Base-by-base conservation (phyloP, 2,888 invertebrate species). In the Pyrgus malvae region DNA sequence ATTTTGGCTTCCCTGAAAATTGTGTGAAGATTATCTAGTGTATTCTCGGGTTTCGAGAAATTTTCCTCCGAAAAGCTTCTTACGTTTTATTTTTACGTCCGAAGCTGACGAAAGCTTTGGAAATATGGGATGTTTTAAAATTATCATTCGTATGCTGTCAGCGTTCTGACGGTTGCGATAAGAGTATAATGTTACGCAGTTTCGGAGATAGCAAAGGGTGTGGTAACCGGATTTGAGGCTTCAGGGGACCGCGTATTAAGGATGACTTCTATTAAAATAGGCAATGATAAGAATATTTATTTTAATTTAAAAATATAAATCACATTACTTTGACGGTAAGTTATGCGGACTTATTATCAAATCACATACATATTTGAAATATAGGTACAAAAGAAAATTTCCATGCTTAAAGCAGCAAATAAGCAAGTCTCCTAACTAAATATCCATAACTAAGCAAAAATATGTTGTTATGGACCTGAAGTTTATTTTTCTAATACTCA, bases 121-220 rank as follows among this genome's bases (percentile, higher is more conserved):
- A 54, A 33, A 46, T 46, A 46, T 46, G 40, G 33, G 31, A 54
- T 33, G 40, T 35, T 54, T 54, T 40, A 41, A 40, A 48, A 35
- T 41, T 33, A 40, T 40, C 35, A 40, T 45, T 46, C 33, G 40
- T 54, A 46, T 54, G 23, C 41, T n/a, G 17, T 11, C 23, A 27
- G 19, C 40, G 54, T 54, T 41, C 33, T 46, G 48, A 14, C 25
- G 19, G 8, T 41, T 31, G 33, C n/a, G 54, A 55, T 55, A 55
- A 55, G 41, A 46, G 40, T 25, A 44, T 27, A 41, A 17, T 12
- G 48, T 41, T 19, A 42, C 51, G 37, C 23, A 41, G 33, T 50
- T 50, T 50, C 16, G 23, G 31, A 31, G 33, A 41, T 41, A 37
- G 41, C 25, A 6, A 7, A 17, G 5, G 11, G 19, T 23, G 19